Base-by-base conservation (phyloP, 2,888 invertebrate species). In the Andrena bucephala region DNA sequence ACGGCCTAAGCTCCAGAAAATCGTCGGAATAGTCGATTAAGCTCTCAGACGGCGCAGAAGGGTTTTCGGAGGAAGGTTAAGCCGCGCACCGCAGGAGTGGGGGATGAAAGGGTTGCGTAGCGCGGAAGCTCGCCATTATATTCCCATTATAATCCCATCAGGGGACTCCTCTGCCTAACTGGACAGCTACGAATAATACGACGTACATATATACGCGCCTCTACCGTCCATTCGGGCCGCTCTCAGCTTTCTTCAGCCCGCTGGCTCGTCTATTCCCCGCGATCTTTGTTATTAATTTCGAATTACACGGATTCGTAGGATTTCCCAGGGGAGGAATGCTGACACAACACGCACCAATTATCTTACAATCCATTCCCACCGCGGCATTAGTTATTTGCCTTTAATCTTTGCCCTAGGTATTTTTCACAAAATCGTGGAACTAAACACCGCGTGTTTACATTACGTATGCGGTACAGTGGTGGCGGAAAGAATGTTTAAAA, bases 71-170 rank as follows among this genome's bases (percentile, higher is more conserved):
- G 75, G 67, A 78, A 76, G 77, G 74, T 78, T 73, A 77, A 73
- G 77, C 48, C 69, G 74, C 60, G 83, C 77, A 60, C 60, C 66
- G 69, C 33, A 71, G 65, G 62, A 81, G 76, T 68, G 77, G 76
- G 77, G 73, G 72, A 73, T 81, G 78, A 79, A 86, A 89, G 84
- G 88, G 86, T 83, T 86, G 92, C 92, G 92, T 93, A 93, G 89
- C 86, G 82, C 93, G 90, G 93, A 92, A 92, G 93, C 91, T 88
- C 88, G 89, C 91, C 90, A 93, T 93, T 93, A 93, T 92, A 92
- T 92, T 92, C 93, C 89, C 92, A 93, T 93, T 93, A 93, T 92
- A 93, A 93, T 92, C 92, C 90, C 92, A 93, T 93, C 92, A 92
- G 90, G 87, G 89, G 91, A 91, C 89, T 91, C 90, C 90, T 89